These are phyloP conservation scores for Baccha elongata DNA, from an alignment of 2,888 invertebrate species.

Conservation along the genomic window DNA sequence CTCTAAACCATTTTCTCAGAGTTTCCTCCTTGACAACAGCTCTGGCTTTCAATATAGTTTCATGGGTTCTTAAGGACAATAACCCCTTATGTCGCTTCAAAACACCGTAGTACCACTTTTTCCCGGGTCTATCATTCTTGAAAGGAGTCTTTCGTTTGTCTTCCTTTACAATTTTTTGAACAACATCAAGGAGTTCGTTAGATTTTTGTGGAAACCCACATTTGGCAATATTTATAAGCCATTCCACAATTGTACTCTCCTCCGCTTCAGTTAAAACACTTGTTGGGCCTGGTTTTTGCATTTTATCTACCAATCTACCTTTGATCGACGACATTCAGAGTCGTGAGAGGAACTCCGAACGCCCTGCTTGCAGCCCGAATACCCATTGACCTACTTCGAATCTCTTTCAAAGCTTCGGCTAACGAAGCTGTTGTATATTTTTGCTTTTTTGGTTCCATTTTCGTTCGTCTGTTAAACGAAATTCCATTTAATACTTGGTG, in stretches of 20 bases:
- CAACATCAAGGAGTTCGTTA: constrained; percentile 17
- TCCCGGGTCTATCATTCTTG: too few species aligned
- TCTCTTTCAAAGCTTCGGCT: neutral
- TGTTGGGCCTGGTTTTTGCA: too few species aligned
- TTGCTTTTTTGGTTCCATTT: neutral
- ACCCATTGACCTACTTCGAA: neutral
- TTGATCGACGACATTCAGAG: neutral
- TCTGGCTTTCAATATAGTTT: constrained; percentile 27
- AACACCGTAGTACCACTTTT: constrained; percentile 29
- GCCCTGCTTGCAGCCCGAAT: neutral
- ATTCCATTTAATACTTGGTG: neutral
- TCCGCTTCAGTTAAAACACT: neutral
- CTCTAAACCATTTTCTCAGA: constrained; percentile 26
- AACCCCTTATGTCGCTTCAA: constrained; percentile 21
- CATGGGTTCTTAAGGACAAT: neutral
- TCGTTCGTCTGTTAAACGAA: neutral
- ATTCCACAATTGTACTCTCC: neutral
- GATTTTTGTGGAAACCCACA: constrained; percentile 17
- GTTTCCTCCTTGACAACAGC: constrained; percentile 26
- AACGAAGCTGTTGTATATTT: neutral
- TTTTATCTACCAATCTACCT: neutral
- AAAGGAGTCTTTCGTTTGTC: constrained; percentile 21
- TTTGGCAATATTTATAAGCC: neutral
- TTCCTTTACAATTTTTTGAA: constrained; percentile 16
- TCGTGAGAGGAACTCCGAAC: neutral